Percentiles rank a stretch among this genome's conserved stretches.
Conservation (phyloP, 2,888 invertebrate species). For the Minunthozetes semirufus region DNA sequence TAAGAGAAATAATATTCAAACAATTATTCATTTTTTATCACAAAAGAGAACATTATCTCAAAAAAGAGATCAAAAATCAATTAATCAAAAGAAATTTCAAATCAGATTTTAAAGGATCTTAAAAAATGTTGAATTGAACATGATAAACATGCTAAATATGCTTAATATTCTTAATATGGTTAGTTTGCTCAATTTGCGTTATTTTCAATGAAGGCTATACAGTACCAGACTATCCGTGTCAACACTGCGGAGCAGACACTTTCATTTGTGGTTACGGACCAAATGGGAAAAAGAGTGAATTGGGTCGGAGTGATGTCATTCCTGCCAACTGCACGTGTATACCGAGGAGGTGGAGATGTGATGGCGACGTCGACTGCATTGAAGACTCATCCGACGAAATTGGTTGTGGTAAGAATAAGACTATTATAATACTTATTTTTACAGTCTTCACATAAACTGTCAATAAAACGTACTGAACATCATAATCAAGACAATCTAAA, state of each 20-base stretch:
- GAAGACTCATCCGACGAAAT: conserved; percentile 68
- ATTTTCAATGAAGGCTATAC: not conserved
- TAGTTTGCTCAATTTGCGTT: no score
- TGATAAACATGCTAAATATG: no score
- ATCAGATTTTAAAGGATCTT: no score
- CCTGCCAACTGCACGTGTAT: conserved; percentile 43
- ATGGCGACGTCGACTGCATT: conserved; percentile 69
- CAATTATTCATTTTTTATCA: not conserved
- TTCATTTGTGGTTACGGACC: conserved; percentile 30
- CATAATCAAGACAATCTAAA: no score
- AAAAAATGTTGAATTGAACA: no score
- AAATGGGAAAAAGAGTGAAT: not conserved
- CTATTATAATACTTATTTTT: not conserved
- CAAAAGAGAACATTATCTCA: not conserved
- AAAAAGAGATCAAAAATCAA: no score
- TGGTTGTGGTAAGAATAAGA: conserved; percentile 62
- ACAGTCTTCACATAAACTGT: not conserved
- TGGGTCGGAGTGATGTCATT: not conserved
- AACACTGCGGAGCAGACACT: conserved; percentile 32
- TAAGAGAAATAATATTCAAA: not conserved
- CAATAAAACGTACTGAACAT: no score
- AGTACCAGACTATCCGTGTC: conserved; percentile 19
- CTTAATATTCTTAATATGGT: no score
- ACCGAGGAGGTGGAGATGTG: conserved; percentile 67
- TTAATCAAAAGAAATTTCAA: not conserved